Conservation (phyloP, 2,797 vertebrate genomes). For the Coranthus polyacanthus region DNA sequence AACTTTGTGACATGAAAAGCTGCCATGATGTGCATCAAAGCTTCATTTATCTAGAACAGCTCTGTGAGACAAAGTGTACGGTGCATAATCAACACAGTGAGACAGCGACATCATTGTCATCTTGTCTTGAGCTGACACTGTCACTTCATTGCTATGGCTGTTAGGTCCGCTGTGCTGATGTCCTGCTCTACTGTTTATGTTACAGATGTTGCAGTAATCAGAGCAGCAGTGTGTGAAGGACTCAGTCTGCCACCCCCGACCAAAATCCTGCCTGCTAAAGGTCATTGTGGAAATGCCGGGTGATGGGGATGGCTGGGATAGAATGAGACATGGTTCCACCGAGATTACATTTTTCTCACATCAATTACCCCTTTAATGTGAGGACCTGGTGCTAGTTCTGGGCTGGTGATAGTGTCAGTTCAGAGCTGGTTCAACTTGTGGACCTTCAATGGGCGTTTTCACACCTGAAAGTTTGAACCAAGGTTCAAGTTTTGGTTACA, state of each 20-base stretch:
- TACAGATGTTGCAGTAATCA: slow-evolving; percentile 86
- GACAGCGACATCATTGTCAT: slow-evolving; percentile 81
- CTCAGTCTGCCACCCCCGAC: slow-evolving; percentile 74
- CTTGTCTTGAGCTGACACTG: slow-evolving; percentile 80
- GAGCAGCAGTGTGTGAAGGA: slow-evolving; percentile 85
- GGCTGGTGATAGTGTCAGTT: too few species aligned
- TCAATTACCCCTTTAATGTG: neutral
- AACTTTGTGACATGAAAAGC: slow-evolving; percentile 77
- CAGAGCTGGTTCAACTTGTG: too few species aligned
- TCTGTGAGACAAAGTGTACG: slow-evolving; percentile 59
- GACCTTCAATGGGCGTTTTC: too few species aligned
- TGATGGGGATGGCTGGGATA: slow-evolving; percentile 84
- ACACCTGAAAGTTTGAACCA: too few species aligned
- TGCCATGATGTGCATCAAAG: slow-evolving; percentile 54
- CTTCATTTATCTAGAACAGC: slow-evolving; percentile 73
- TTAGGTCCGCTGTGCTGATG: slow-evolving; percentile 79
- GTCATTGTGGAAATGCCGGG: slow-evolving; percentile 89
- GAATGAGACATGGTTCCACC: slow-evolving; percentile 91
- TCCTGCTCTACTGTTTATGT: slow-evolving; percentile 81
- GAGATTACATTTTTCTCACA: slow-evolving; percentile 91
- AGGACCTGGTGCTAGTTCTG: too few species aligned
- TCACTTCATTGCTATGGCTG: slow-evolving; percentile 83
- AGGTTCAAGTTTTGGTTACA: too few species aligned
- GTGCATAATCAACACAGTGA: slow-evolving; percentile 73
- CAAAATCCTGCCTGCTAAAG: slow-evolving; percentile 69